A percentile compares a stretch with the other conserved stretches of the same genome.
These are phyloP conservation scores for Diprion similis DNA, from an alignment of 1,140 invertebrate species.

Conservation along the genomic window DNA sequence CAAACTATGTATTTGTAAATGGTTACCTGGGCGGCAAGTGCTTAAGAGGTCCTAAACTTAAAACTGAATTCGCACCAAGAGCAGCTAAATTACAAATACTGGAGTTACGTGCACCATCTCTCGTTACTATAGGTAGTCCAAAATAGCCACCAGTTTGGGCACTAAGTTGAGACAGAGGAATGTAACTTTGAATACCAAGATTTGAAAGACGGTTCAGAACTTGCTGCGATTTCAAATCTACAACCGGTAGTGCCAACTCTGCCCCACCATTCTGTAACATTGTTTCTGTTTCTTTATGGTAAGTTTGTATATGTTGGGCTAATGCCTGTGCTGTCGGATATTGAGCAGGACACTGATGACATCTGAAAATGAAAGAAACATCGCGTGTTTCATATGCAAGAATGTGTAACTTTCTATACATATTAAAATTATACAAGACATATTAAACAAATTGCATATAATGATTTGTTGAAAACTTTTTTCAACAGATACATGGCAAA, in stretches of 20 bases:
- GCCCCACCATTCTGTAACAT: conserved; percentile 51
- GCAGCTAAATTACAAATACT: conserved; percentile 66
- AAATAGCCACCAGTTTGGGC: conserved; percentile 69
- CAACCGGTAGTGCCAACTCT: conserved; percentile 75
- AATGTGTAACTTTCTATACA: conserved; percentile 17
- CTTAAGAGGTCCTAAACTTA: conserved; percentile 75
- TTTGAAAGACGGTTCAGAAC: conserved; percentile 68
- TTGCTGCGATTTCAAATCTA: conserved; percentile 73
- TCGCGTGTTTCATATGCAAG: background rate
- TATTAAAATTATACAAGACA: too few species aligned
- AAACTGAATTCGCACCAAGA: conserved; percentile 70
- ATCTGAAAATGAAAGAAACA: conserved; percentile 59
- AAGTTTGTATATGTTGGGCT: conserved; percentile 73
- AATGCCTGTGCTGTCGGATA: conserved; percentile 73
- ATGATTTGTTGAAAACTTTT: too few species aligned
- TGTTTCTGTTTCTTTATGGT: conserved; percentile 66
- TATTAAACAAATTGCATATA: too few species aligned
- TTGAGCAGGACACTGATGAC: conserved; percentile 74
- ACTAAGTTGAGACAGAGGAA: conserved; percentile 72
- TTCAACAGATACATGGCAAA: too few species aligned
- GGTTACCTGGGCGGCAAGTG: conserved; percentile 65
- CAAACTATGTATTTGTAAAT: conserved; percentile 16
- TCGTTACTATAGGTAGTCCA: conserved; percentile 75
- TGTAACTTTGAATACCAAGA: conserved; percentile 77
- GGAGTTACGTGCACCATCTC: conserved; percentile 70